Percentiles rank a stretch among this genome's conserved stretches.
phyloP scores from a whole-genome alignment of 2,113 vertebrate species.

The Dasypus novemcinctus region DNA sequence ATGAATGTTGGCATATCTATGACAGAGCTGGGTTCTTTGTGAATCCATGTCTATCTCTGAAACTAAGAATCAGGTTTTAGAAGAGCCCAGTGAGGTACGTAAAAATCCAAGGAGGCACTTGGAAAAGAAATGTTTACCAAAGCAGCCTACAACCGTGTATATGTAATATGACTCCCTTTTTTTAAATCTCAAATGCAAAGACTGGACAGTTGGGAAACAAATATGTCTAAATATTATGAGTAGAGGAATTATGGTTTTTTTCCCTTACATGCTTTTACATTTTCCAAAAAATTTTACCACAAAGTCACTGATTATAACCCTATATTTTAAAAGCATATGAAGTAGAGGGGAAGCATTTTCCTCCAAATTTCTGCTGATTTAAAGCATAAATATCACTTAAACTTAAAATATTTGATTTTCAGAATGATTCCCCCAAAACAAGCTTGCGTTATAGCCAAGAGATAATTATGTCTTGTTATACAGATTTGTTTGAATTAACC shows the following conservation, averaged over 20 bases:
- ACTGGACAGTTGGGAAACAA: not conserved
- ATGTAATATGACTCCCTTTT: not conserved
- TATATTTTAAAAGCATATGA: not conserved
- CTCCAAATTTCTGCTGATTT: not conserved
- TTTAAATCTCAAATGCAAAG: not conserved
- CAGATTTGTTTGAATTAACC: slow-evolving; percentile 12
- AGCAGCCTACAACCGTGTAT: not conserved
- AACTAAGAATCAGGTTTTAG: not conserved
- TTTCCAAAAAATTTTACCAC: slow-evolving; percentile 8
- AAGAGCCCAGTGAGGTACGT: not conserved
- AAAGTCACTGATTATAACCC: slow-evolving; percentile 19
- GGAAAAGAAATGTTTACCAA: slow-evolving; percentile 21
- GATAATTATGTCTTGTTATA: not conserved
- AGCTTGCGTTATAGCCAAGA: not conserved
- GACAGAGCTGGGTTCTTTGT: not conserved
- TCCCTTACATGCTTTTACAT: not conserved
- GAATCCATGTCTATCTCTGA: not conserved
- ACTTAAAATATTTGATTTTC: not conserved
- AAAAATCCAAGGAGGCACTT: not conserved
- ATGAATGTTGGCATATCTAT: not conserved
- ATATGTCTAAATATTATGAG: not conserved
- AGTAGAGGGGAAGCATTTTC: not conserved
- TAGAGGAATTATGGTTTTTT: not conserved
- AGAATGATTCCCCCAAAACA: slow-evolving; percentile 4
- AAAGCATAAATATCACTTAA: not conserved